These are phyloP conservation scores for Agrochola circellaris DNA, from an alignment of 2,888 invertebrate genomes.

Conservation along the genomic window DNA sequence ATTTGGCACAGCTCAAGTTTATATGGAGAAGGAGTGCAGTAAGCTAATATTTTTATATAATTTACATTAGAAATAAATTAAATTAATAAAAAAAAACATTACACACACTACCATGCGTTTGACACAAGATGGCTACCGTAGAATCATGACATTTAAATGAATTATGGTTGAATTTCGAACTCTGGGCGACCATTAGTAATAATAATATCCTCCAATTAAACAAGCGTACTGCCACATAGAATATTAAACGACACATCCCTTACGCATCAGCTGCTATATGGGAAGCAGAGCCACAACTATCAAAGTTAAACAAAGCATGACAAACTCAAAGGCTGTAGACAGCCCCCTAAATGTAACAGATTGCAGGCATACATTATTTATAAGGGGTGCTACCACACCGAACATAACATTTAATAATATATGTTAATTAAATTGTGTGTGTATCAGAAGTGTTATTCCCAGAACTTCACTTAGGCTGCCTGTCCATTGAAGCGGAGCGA, in stretches of 20 bases:
- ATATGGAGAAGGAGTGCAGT: no score
- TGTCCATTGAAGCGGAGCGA: no score
- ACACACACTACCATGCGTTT: no score
- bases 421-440: slow-evolving; percentile 54
- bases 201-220: no score
- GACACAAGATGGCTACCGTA: no score
- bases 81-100: no score
- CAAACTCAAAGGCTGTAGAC: slow-evolving; percentile 51
- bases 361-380: slow-evolving; percentile 59
- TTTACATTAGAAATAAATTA: no score
- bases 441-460: slow-evolving; percentile 26
- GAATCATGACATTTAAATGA: no score
- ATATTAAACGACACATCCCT: slow-evolving; percentile 33
- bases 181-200: no score
- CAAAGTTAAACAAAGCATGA: slow-evolving; percentile 57
- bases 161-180: no score
- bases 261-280: slow-evolving; percentile 13
- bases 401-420: slow-evolving; percentile 51
- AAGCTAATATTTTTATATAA: no score
- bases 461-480: neutral
- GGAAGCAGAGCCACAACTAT: slow-evolving; percentile 15
- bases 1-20: no score
- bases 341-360: slow-evolving; percentile 49
- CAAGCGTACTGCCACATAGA: slow-evolving; percentile 27
- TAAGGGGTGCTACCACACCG: slow-evolving; percentile 39